Percentiles rank a stretch among this genome's conserved stretches.
phyloP scores from a whole-genome alignment of 2,113 vertebrate genomes.

The Trichomycterus rosablanca region DNA sequence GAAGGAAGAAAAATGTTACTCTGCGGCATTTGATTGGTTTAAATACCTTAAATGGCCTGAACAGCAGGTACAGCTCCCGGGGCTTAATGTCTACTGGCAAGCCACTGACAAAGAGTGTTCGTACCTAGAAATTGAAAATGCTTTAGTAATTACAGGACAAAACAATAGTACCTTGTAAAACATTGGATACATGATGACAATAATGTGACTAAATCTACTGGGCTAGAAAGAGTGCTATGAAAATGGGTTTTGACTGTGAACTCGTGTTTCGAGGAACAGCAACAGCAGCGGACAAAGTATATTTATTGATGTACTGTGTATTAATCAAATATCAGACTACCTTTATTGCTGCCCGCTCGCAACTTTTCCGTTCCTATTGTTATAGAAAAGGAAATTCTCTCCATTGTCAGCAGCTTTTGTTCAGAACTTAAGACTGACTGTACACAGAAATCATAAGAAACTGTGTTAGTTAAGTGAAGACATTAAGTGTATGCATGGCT shows the following conservation, averaged over 20 bases:
- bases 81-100: constrained; percentile 87
- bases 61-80: constrained; percentile 83
- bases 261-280: constrained; percentile 8
- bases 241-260: constrained; percentile 2
- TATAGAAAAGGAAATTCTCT: constrained; percentile 16
- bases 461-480: constrained; percentile 41
- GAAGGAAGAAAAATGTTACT: not conserved
- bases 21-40: not conserved
- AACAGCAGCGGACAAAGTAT: constrained; percentile 7
- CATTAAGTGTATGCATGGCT: constrained; percentile 38
- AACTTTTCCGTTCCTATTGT: constrained; percentile 37
- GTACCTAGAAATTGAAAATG: constrained; percentile 65
- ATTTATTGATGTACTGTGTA: not conserved
- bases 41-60: constrained; percentile 84
- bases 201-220: not conserved
- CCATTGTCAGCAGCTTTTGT: constrained; percentile 23
- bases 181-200: too few species aligned
- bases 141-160: constrained; percentile 25
- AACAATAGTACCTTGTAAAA: not conserved
- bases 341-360: constrained; percentile 25
- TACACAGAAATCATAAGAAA: constrained; percentile 40
- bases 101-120: constrained; percentile 84
- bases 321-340: constrained; percentile 34
- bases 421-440: constrained; percentile 22
- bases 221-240: not conserved